phyloP scores from a whole-genome alignment of 1,140 invertebrate species.

The Pogonus chalceus region DNA sequence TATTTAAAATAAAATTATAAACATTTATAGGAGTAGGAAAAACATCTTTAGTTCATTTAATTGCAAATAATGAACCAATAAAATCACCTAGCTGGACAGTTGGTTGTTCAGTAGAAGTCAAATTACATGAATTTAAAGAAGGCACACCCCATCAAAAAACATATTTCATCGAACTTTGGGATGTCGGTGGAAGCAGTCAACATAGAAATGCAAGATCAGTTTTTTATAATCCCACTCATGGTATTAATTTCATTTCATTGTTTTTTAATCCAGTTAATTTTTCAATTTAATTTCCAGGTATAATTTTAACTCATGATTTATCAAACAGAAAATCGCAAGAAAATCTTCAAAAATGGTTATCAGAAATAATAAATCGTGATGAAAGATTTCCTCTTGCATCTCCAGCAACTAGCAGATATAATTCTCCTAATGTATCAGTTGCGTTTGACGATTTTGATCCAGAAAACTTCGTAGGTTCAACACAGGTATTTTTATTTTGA shows the following conservation, averaged over 20 bases:
- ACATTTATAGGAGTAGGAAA: slow-evolving; percentile 74
- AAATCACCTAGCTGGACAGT: slow-evolving; percentile 85
- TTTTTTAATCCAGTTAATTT: background rate
- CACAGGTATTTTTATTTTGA: slow-evolving; percentile 40
- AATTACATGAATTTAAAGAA: slow-evolving; percentile 91
- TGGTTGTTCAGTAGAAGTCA: slow-evolving; percentile 91
- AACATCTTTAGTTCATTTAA: slow-evolving; percentile 84
- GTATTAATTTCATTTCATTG: slow-evolving; percentile 42
- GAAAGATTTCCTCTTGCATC: slow-evolving; percentile 36
- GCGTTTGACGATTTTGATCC: slow-evolving; percentile 79
- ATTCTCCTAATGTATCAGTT: slow-evolving; percentile 29
- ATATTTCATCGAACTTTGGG: slow-evolving; percentile 93
- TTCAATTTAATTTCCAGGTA: slow-evolving; percentile 47
- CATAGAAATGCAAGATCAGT: slow-evolving; percentile 85
- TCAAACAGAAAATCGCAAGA: slow-evolving; percentile 92
- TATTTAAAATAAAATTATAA: background rate
- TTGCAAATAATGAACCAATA: slow-evolving; percentile 78
- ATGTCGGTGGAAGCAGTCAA: slow-evolving; percentile 86
- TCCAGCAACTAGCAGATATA: slow-evolving; percentile 12
- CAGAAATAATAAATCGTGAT: slow-evolving; percentile 79
- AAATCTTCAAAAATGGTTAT: slow-evolving; percentile 86
- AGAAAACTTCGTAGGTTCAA: slow-evolving; percentile 80
- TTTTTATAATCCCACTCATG: slow-evolving; percentile 89
- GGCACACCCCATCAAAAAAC: slow-evolving; percentile 82
- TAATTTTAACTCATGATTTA: slow-evolving; percentile 91